Evolutionary conservation across 1,140 invertebrate genomes (phyloP).

Genomic region (Camponotus pennsylvanicus): DNA sequence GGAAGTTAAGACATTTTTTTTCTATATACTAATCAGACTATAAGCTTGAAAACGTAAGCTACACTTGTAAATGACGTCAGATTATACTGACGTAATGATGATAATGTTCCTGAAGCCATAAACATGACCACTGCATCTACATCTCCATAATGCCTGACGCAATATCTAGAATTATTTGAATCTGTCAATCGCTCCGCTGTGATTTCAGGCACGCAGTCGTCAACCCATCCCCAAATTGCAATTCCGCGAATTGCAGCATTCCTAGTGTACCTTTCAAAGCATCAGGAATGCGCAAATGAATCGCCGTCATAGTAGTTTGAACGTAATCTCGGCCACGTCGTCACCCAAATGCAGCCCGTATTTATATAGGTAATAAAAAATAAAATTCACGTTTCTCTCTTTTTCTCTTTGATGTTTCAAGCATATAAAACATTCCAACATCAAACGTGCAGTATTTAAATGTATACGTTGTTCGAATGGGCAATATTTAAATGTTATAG

Average conservation of each 20-base stretch:
- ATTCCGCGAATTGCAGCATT: constrained; percentile 61
- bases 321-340: background rate
- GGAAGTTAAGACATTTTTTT: background rate
- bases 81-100: constrained; percentile 31
- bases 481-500: background rate
- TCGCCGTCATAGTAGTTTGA: constrained; percentile 33
- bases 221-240: constrained; percentile 60
- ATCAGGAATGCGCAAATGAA: constrained; percentile 59
- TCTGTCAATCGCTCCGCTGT: constrained; percentile 56
- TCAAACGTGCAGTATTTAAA: background rate
- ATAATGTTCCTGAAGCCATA: constrained; percentile 10
- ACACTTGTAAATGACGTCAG: constrained; percentile 2
- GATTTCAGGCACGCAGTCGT: constrained; percentile 55
- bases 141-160: constrained; percentile 54
- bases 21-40: background rate
- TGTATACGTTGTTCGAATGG: background rate
- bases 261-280: constrained; percentile 56
- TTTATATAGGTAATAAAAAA: constrained; percentile 16
- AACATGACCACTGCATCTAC: constrained; percentile 33
- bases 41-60: constrained; percentile 1
- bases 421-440: background rate
- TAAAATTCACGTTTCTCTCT: constrained; percentile 14
- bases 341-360: constrained; percentile 9
- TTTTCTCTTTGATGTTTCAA: constrained; percentile 1
- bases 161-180: constrained; percentile 63